Base-by-base conservation (phyloP, 2,888 invertebrate genomes). In the Eilema caniola region DNA sequence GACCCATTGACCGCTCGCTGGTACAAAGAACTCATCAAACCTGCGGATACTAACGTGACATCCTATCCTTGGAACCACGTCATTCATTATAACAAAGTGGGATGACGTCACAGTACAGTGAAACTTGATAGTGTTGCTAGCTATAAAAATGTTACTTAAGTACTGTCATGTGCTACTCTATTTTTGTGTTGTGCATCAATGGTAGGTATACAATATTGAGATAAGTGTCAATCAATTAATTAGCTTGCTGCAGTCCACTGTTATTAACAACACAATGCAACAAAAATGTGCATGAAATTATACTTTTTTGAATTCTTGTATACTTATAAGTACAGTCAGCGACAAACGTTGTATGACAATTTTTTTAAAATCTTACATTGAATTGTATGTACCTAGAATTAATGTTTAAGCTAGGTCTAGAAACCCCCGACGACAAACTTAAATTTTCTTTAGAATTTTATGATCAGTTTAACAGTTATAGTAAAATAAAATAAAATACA, bases 51-150 rank as follows among this genome's bases (percentile, higher is more conserved):
- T 85, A 85, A 78, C 80, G 75, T 82, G 75, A 74, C 81, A 78
- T 80, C 75, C 28, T 70, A 73, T 78, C 75, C 76, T 73, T 71
- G 69, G 72, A 75, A 77, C 76, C 75, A 80, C 85, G 85, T 85
- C 86, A 86, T 87, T 88, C 84, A 88, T 85, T 87, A 87, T 85
- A 78, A 82, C 70, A 72, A 77, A 81, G 71, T 68, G 61, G 72
- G 60, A 62, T 53, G 69, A 71, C 67, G 78, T 60, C 83, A 76
- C 72, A 76, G 79, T 66, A 76, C 72, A 77, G 77, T 66, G 62
- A 73, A 79, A 68, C 4, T 14, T 41, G 28, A 72, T 47, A n/a
- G 82, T 77, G 53, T 59, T 56, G 65, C 60, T 69, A 78, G n/a
- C 20, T 3, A 64, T 53, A 68, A 60, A 41, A 23, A 59, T 11